Percentiles rank a stretch among this genome's conserved stretches.
These are phyloP conservation scores for Venustaconcha ellipsiformis DNA, from an alignment of 1,140 invertebrate genomes.

Conservation along the genomic window DNA sequence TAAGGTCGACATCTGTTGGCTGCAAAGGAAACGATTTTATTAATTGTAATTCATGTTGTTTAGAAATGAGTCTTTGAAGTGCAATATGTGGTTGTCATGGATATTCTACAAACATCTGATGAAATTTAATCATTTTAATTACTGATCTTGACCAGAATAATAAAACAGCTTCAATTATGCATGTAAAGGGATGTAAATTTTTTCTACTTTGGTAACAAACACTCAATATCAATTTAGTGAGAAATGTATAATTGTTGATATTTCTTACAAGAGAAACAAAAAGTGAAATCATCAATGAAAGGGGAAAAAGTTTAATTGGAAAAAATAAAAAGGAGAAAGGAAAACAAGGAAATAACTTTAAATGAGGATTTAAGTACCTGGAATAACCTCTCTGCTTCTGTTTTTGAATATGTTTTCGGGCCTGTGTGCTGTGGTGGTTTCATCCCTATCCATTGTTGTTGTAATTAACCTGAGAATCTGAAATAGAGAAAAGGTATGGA, in stretches of 20 bases:
- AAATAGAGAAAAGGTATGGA: constrained; percentile 6
- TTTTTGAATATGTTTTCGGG: constrained; percentile 66
- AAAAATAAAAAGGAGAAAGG: not conserved
- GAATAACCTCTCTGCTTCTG: constrained; percentile 58
- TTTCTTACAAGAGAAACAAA: not conserved
- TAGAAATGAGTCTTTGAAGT: not conserved
- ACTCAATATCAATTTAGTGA: constrained; percentile 17
- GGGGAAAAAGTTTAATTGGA: too few species aligned
- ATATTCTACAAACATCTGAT: not conserved
- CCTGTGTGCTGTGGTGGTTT: constrained; percentile 51
- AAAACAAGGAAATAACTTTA: not conserved
- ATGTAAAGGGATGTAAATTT: too few species aligned
- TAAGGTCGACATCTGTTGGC: constrained; percentile 63
- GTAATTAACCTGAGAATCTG: constrained; percentile 58
- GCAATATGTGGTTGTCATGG: not conserved
- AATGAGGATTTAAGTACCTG: constrained; percentile 38
- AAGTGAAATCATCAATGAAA: too few species aligned
- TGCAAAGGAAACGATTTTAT: constrained; percentile 28
- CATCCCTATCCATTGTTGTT: constrained; percentile 54
- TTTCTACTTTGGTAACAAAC: too few species aligned
- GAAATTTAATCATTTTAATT: not conserved
- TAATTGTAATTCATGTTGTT: constrained; percentile 16
- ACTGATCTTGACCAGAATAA: too few species aligned
- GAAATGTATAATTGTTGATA: not conserved
- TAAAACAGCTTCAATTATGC: too few species aligned